Percentiles rank a stretch among this genome's conserved stretches.
Evolutionary conservation across 2,888 invertebrate species (phyloP).

Genomic region (Bembecia ichneumoniformis): DNA sequence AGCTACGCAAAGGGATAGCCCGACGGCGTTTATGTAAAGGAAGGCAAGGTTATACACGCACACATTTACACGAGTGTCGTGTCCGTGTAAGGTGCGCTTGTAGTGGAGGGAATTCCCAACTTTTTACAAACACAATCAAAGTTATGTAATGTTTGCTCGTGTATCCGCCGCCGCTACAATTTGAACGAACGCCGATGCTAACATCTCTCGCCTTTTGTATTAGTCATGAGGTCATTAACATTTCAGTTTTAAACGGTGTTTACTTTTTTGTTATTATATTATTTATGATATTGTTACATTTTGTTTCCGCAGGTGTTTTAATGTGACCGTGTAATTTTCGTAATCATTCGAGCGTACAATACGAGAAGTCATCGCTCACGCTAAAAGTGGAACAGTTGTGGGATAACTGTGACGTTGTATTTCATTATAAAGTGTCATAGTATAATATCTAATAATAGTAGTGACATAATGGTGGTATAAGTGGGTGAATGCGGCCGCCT

Average conservation of each 20-base stretch:
- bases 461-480: conserved; percentile 55
- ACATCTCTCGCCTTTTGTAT: conserved; percentile 52
- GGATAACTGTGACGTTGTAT: background rate
- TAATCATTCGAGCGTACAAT: no score
- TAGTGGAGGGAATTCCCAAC: conserved; percentile 71
- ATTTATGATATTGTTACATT: conserved; percentile 29
- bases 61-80: conserved; percentile 37
- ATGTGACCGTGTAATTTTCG: background rate
- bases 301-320: conserved; percentile 17
- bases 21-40: conserved; percentile 70
- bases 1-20: conserved; percentile 70
- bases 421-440: background rate
- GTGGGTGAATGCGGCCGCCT: conserved; percentile 43
- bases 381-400: no score
- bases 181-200: conserved; percentile 67
- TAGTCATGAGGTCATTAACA: conserved; percentile 67
- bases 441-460: conserved; percentile 13
- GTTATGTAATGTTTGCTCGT: conserved; percentile 70
- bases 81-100: conserved; percentile 60
- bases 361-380: no score
- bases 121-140: conserved; percentile 73
- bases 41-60: conserved; percentile 70
- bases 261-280: conserved; percentile 38
- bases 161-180: conserved; percentile 56
- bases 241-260: conserved; percentile 49